Conservation (phyloP, 2,797 vertebrate genomes). For the Mallotus villosus region DNA sequence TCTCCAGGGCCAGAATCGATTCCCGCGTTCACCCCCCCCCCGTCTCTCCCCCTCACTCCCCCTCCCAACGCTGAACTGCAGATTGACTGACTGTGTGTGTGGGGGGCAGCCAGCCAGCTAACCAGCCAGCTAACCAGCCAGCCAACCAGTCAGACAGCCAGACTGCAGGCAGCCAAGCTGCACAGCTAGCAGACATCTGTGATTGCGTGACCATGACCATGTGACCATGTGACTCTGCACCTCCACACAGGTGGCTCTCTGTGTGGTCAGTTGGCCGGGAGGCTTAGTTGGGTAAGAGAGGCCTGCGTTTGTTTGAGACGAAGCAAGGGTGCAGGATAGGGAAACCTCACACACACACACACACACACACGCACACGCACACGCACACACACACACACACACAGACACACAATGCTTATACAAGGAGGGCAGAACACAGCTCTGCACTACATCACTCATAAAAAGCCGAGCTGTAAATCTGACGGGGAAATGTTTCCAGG, state of each 20-base stretch:
- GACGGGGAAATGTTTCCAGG: conserved; percentile 39
- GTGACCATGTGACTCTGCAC: background rate
- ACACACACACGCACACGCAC: background rate
- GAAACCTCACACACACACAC: background rate
- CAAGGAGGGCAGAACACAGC: conserved; percentile 17
- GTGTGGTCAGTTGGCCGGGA: background rate
- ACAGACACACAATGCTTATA: conserved; percentile 25
- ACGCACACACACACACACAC: background rate
- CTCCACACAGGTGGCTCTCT: background rate
- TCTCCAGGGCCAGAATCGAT: conserved; percentile 29
- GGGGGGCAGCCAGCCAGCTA: background rate
- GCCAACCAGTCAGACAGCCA: background rate
- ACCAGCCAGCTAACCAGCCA: too few relatives aligned
- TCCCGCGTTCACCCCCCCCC: background rate
- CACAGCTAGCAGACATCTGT: background rate
- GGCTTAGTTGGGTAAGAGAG: background rate
- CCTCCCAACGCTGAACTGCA: conserved; percentile 7
- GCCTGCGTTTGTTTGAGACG: background rate
- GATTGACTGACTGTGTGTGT: conserved; percentile 6
- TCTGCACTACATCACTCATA: conserved; percentile 43
- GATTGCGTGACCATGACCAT: background rate
- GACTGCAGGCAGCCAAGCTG: background rate
- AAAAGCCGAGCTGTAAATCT: conserved; percentile 46
- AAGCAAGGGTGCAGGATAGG: background rate
- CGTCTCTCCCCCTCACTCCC: background rate